Evolutionary conservation across 1,140 invertebrate species (phyloP), one percentile per base, ranked within the genome.

Genomic region (Eubasilissa regina): DNA sequence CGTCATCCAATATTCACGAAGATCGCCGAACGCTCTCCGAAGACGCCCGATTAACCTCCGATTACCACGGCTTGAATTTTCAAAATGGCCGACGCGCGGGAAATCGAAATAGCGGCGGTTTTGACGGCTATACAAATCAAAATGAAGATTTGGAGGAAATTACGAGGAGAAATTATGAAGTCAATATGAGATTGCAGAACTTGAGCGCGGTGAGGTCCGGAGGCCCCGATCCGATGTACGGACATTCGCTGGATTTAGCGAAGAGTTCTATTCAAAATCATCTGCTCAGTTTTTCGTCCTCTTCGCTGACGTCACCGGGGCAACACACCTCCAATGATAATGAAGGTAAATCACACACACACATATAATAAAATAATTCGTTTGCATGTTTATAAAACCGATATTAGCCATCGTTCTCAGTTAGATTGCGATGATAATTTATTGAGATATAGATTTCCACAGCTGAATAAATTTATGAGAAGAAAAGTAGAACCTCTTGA

Each of bases 201-300:
- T 77, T 81, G 68, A 81, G 55, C 64, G 17, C 21, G 8, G 58
- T 58, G 13, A 25, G 80, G 12, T 17, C 17, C 15, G 13, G 64
- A 11, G 64, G 80, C 1, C 47, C 81, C 13, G 78, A 82, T 55
- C 25, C 78, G 11, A 72, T 89, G 43, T 89, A 89, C 73, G 86
- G 84, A 0, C 80, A 87, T 35, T 87, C 87, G 45, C 86, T 89
- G 85, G 88, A 89, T 74, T 75, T 89, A 56, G 85, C 87, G 6
- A 89, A 89, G 84, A 85, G 75, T 55, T 84, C 87, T 0, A 88
- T 89, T 72, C 87, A 87, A 81, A 87, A 86, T 13, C 88, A 89
- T 72, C 73, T 89, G n/a, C 74, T 89, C 75, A 87, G 87, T 0
- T 89, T 88, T 53, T 87, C 84, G 3, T 81, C 87, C 1, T 86